phyloP scores from a whole-genome alignment of 2,797 vertebrate genomes.

The Periparus ater region DNA sequence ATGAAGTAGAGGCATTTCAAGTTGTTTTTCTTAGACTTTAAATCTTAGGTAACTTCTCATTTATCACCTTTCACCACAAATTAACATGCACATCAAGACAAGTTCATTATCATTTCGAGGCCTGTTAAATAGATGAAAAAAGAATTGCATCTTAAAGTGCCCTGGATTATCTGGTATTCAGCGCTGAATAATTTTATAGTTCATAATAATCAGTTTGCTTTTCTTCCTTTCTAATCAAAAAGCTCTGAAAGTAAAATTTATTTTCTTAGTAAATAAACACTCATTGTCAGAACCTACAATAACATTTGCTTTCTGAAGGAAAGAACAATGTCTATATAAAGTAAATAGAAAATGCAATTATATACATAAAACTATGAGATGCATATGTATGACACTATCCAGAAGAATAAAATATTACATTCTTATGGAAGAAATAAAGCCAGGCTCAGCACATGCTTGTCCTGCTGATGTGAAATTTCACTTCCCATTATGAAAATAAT shows the following conservation, averaged over 20 bases:
- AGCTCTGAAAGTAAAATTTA: neutral
- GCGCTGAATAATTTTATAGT: neutral
- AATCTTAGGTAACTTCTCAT: constrained; percentile 18
- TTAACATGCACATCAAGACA: constrained; percentile 57
- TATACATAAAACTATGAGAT: neutral
- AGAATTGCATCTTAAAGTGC: neutral
- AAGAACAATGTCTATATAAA: neutral
- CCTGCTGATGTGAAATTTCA: neutral
- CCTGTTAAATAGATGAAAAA: constrained; percentile 5
- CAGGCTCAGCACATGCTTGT: neutral
- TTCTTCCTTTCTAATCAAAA: neutral
- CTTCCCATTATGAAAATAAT: neutral
- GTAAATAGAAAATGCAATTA: neutral
- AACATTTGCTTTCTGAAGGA: neutral
- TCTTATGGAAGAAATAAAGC: neutral
- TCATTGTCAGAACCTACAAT: neutral
- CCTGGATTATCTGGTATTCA: neutral
- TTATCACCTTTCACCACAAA: constrained; percentile 54
- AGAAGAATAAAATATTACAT: neutral
- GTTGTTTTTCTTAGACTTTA: constrained; percentile 31
- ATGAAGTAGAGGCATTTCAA: constrained; percentile 21
- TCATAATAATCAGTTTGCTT: neutral
- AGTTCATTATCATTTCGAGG: constrained; percentile 29
- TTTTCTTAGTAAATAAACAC: neutral
- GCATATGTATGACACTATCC: neutral